Percentiles rank a stretch among this genome's conserved stretches.
phyloP scores from a whole-genome alignment of 2,797 vertebrate genomes.

The Mormyrops attenuatus region DNA sequence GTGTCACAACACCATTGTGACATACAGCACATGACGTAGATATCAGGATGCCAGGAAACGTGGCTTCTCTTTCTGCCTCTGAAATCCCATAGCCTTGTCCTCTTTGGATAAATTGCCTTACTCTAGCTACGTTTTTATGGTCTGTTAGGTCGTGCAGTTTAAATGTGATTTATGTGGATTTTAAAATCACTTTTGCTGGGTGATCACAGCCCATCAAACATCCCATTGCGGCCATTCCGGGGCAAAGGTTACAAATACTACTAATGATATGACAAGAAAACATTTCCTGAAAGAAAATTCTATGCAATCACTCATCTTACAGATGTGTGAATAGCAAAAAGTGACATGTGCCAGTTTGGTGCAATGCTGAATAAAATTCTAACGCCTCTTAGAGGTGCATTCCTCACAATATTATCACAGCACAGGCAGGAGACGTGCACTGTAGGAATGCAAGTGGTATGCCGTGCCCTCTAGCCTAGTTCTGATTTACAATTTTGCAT shows the following conservation, averaged over 20 bases:
- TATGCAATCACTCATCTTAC: neutral
- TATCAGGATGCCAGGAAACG: slow-evolving; percentile 35
- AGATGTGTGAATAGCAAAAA: neutral
- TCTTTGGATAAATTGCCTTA: neutral
- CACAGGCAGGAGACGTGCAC: neutral
- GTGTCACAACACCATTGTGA: slow-evolving; percentile 33
- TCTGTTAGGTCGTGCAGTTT: neutral
- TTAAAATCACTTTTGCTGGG: neutral
- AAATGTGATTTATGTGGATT: neutral
- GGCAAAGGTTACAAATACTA: neutral
- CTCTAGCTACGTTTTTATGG: neutral
- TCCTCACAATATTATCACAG: neutral
- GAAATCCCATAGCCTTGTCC: neutral
- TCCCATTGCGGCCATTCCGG: neutral
- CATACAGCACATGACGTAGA: slow-evolving; percentile 45
- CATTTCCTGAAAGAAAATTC: neutral
- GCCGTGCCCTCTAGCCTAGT: neutral
- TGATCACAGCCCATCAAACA: neutral
- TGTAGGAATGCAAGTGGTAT: neutral
- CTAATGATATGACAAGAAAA: neutral
- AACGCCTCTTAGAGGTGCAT: neutral
- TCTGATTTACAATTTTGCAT: neutral
- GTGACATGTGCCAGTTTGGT: neutral
- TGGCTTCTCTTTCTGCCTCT: slow-evolving; percentile 22
- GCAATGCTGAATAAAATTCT: neutral